These are phyloP conservation scores for Carcina quercana DNA, from an alignment of 2,888 invertebrate genomes.

Conservation along the genomic window DNA sequence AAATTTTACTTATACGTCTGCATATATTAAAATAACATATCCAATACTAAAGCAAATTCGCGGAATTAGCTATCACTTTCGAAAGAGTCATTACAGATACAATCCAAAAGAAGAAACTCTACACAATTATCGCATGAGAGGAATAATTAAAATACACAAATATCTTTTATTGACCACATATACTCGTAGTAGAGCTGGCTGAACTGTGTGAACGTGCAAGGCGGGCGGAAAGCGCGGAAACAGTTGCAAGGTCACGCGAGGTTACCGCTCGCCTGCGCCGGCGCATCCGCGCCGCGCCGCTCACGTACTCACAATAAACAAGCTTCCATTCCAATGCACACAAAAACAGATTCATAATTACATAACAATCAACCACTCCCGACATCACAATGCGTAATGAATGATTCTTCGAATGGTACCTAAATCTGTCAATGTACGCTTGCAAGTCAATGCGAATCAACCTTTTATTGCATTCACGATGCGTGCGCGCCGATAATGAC, in stretches of 20 bases:
- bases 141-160: no score
- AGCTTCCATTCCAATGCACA: neutral
- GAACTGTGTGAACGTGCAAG: no score
- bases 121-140: no score
- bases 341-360: conserved; percentile 5
- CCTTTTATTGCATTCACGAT: conserved; percentile 56
- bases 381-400: conserved; percentile 27
- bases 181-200: no score
- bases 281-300: conserved; percentile 18
- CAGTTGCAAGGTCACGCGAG: conserved; percentile 45
- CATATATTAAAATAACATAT: no score
- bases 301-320: conserved; percentile 19
- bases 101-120: no score
- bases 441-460: conserved; percentile 37
- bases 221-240: conserved; percentile 31
- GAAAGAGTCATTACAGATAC: no score
- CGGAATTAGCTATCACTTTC: no score
- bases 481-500: conserved; percentile 65
- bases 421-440: conserved; percentile 40
- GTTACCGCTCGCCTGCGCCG: conserved; percentile 44
- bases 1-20: no score
- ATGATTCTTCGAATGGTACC: conserved; percentile 33
- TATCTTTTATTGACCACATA: no score
- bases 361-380: conserved; percentile 19
- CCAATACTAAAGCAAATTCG: no score